These are phyloP conservation scores for Meloidogyne chitwoodi DNA, from an alignment of 1,140 invertebrate genomes.

Conservation along the genomic window DNA sequence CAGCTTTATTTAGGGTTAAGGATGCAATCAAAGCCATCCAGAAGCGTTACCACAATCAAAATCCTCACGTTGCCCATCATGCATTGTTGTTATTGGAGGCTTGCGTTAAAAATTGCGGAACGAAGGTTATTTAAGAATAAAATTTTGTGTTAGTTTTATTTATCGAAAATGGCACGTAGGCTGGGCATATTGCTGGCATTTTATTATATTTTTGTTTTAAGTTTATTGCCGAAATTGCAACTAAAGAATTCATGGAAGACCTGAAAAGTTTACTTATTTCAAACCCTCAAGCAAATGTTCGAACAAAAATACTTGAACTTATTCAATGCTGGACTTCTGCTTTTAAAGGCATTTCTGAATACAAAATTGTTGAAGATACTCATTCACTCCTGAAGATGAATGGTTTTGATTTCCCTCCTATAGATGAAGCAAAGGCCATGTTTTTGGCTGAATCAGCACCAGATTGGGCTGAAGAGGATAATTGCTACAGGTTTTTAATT, in stretches of 20 bases:
- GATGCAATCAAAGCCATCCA: slow-evolving; percentile 47
- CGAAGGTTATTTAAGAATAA: slow-evolving; percentile 33
- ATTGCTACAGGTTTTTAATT: slow-evolving; percentile 66
- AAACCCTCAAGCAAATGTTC: slow-evolving; percentile 56
- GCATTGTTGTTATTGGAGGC: slow-evolving; percentile 76
- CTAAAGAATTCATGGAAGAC: slow-evolving; percentile 88
- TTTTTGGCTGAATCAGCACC: slow-evolving; percentile 92
- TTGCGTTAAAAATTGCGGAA: slow-evolving; percentile 94
- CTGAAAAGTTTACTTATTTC: slow-evolving; percentile 67
- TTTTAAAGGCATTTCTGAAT: slow-evolving; percentile 83
- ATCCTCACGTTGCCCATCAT: slow-evolving; percentile 57
- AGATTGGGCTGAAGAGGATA: slow-evolving; percentile 90
- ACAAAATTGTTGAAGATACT: slow-evolving; percentile 70
- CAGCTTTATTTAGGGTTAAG: slow-evolving; percentile 48
- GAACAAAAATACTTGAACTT: slow-evolving; percentile 82
- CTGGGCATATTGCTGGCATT: too few relatives aligned
- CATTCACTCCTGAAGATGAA: slow-evolving; percentile 55
- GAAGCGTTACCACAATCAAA: slow-evolving; percentile 48
- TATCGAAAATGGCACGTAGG: too few relatives aligned
- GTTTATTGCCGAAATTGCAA: slow-evolving; percentile 87
- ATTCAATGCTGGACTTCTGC: slow-evolving; percentile 95
- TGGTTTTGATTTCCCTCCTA: slow-evolving; percentile 79
- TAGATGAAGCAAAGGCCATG: slow-evolving; percentile 97
- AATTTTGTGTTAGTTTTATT: not conserved
- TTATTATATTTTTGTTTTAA: slow-evolving; percentile 54